These are phyloP conservation scores for Chrysomela aeneicollis DNA, from an alignment of 2,888 invertebrate genomes.

Conservation along the genomic window DNA sequence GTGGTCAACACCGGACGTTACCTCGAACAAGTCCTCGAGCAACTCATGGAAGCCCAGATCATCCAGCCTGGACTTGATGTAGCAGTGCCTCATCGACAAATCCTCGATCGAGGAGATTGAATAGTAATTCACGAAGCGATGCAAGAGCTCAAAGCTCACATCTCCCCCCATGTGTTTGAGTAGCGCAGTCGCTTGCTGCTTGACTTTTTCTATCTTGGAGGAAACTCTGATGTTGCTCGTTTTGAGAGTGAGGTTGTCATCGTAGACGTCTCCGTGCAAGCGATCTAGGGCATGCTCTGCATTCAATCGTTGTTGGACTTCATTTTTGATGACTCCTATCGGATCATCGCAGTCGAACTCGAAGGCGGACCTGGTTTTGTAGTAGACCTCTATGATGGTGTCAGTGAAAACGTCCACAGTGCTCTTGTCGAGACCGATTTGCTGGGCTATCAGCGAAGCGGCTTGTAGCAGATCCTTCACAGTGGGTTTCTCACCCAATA, in stretches of 20 bases:
- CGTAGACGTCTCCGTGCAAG: constrained; percentile 23
- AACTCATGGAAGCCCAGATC: constrained; percentile 7
- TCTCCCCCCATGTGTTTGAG: constrained; percentile 11
- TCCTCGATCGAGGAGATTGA: constrained; percentile 58
- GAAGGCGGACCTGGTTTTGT: constrained; percentile 50
- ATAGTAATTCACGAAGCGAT: constrained; percentile 59
- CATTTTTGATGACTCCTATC: constrained; percentile 63
- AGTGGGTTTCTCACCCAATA: constrained; percentile 69
- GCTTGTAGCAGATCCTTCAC: constrained; percentile 72
- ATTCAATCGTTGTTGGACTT: constrained; percentile 53
- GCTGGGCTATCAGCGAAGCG: constrained; percentile 71
- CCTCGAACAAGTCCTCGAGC: constrained; percentile 19
- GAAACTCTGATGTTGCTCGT: constrained; percentile 63
- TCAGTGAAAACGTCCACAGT: constrained; percentile 65
- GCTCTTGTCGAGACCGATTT: constrained; percentile 58
- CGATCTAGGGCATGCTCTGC: not conserved
- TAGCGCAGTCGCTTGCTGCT: constrained; percentile 61
- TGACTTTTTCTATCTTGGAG: constrained; percentile 64
- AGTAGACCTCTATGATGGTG: constrained; percentile 73
- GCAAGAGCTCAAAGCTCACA: constrained; percentile 26
- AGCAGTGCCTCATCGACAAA: constrained; percentile 52
- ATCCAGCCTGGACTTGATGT: constrained; percentile 26
- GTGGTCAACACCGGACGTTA: constrained; percentile 1
- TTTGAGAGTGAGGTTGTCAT: constrained; percentile 56
- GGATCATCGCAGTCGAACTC: constrained; percentile 60